Evolutionary conservation across 2,113 vertebrate species (phyloP), one percentile per base, ranked within the genome.

Genomic region (Sylvilagus bachmani): DNA sequence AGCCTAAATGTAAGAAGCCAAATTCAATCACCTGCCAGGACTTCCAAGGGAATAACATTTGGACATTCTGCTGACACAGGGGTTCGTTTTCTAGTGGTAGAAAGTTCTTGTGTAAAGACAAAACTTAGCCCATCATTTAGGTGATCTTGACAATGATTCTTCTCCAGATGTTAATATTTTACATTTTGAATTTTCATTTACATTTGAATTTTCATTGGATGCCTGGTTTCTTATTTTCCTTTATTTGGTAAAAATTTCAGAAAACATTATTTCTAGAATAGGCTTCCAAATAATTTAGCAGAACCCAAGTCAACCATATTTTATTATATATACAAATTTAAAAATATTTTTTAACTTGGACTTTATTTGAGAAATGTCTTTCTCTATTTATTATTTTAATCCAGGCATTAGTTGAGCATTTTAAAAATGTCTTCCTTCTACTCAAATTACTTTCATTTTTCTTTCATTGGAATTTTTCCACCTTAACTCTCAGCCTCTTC

Each of bases 361-460:
- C 27, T 81, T 22, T 61, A 25, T n/a, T 10, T 61, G 19, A 38
- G 7, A 16, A 19, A 61, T 24, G 9, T 51, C 25, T 83, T 19
- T 69, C 27, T 53, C 66, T 67, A 19, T 83, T 82, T 8, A 73
- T 62, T 58, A 77, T 84, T 71, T 62, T 89, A 69, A 64, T 22
- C 10, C 8, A 55, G 6, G 12, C 10, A 10, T 31, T 66, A 69
- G 21, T 69, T 53, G 62, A 69, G 38, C 24, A 70, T 38, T 81
- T 95, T 58, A 6, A 38, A 92, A 86, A 27, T 90, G 38, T 67
- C 75, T 36, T 67, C n/a, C 27, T 90, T 5, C 74, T 85, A 55
- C 33, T 38, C 49, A 71, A 70, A 53, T 62, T 14, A 38, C 19
- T 69, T 62, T 70, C 36, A 67, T 21, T 64, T 79, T 49, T 29